Evolutionary conservation across 1,140 invertebrate species (phyloP), one percentile per base, ranked within the genome.

Genomic region (Drosophila asahinai): DNA sequence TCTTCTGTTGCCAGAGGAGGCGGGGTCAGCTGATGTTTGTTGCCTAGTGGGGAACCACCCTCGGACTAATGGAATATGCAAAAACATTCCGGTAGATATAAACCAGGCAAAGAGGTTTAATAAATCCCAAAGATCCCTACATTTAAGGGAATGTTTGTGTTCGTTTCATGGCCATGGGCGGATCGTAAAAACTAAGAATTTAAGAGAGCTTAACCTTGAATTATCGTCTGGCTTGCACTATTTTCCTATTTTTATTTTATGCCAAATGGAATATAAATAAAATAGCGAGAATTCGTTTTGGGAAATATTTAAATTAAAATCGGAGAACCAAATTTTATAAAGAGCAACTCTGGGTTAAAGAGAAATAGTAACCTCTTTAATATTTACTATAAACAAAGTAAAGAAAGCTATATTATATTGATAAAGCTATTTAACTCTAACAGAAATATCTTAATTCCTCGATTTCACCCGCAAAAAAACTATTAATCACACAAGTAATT

Each of bases 1-100:
- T 65, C 51, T 43, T 47, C 27, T 57, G 48, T 19, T 25, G 12
- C 14, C 11, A 6, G 11, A 30, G 8, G 33, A 25, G 67, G 67
- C 54, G 52, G 47, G 70, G 22, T 17, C 54, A 60, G 22, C n/a
- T 36, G 66, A 73, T 73, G 70, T 43, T 73, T 73, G 67, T 54
- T 68, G 67, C 40, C 40, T 36, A 45, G 14, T 33, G 40, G 15
- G 17, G 55, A 60, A 38, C 55, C 30, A 73, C 71, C 71, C 68
- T 61, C 47, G 71, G 68, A 27, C 71, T 74, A 74, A 74, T 74
- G 71, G 71, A 74, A 74, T 74, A 74, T 74, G 71, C 71, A 73
- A 74, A 74, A 74, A 73, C 71, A 74, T 73, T 74, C 71, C 68
- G 33, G 55, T 19, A 49, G 65, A 61, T 71, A 71, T 71, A 71